Evolutionary conservation across 2,888 invertebrate species (phyloP).

Genomic region (Euspilapteryx auroguttella): DNA sequence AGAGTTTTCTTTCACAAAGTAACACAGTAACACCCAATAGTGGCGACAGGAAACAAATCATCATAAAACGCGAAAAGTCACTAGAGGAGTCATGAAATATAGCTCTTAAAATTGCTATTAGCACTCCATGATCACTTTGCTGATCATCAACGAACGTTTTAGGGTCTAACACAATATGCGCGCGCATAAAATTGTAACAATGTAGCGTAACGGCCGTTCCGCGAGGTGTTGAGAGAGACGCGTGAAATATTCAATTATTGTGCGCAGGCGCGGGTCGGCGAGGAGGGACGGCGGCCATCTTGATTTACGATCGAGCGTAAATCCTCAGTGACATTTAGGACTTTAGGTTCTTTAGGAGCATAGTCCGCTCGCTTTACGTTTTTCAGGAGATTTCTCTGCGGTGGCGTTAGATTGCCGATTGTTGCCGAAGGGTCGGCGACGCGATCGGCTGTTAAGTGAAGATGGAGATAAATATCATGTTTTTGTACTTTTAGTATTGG

Average conservation of each 20-base stretch:
- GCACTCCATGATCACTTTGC: conserved; percentile 43
- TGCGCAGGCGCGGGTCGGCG: conserved; percentile 45
- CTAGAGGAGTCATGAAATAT: conserved; percentile 51
- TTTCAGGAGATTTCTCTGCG: no score
- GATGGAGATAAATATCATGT: no score
- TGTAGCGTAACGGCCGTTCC: conserved; percentile 35
- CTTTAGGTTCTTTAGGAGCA: no score
- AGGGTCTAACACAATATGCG: conserved; percentile 54
- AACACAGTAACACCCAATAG: no score
- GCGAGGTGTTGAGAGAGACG: conserved; percentile 54
- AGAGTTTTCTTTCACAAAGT: no score
- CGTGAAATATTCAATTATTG: conserved; percentile 59
- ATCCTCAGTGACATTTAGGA: conserved; percentile 52
- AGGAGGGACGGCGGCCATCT: conserved; percentile 39
- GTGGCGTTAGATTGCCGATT: no score
- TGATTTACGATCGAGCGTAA: conserved; percentile 56
- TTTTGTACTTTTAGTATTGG: no score
- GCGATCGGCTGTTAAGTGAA: no score
- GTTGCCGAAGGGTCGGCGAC: no score
- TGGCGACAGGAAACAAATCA: conserved; percentile 60
- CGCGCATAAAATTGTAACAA: conserved; percentile 47
- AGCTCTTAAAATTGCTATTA: conserved; percentile 51
- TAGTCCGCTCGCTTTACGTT: no score
- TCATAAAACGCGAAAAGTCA: conserved; percentile 44
- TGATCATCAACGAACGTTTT: conserved; percentile 58